Conservation (phyloP, 2,888 invertebrate species). For the Zele albiditarsus region DNA sequence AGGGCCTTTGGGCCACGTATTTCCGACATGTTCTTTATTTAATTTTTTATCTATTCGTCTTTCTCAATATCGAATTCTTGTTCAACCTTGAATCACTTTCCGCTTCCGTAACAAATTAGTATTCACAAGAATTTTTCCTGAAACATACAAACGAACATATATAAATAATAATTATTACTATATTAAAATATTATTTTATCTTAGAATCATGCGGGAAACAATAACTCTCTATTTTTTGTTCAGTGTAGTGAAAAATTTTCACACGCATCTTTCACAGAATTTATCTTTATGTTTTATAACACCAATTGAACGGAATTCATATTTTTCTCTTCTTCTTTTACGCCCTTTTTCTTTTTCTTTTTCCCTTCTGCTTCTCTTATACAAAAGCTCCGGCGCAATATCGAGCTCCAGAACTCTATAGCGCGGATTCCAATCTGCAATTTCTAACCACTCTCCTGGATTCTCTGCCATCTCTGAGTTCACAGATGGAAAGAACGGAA, state of each 20-base stretch:
- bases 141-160: background rate
- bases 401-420: background rate
- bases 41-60: slow-evolving; percentile 17
- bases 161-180: background rate
- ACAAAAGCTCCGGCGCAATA: background rate
- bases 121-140: background rate
- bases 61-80: background rate
- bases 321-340: background rate
- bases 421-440: background rate
- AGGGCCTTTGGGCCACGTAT: slow-evolving; percentile 91
- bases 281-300: background rate
- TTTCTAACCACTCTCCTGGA: background rate
- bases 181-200: too few relatives aligned
- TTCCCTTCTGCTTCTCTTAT: background rate
- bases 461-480: background rate
- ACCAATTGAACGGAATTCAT: slow-evolving; percentile 1
- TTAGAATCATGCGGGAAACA: background rate
- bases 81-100: background rate
- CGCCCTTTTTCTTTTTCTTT: background rate
- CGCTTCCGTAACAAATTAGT: background rate
- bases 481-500: background rate
- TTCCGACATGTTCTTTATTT: slow-evolving; percentile 79
- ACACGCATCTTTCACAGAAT: background rate
- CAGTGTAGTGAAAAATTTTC: background rate
- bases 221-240: background rate